phyloP scores from a whole-genome alignment of 2,113 vertebrate genomes.

The Pangasianodon hypophthalmus region DNA sequence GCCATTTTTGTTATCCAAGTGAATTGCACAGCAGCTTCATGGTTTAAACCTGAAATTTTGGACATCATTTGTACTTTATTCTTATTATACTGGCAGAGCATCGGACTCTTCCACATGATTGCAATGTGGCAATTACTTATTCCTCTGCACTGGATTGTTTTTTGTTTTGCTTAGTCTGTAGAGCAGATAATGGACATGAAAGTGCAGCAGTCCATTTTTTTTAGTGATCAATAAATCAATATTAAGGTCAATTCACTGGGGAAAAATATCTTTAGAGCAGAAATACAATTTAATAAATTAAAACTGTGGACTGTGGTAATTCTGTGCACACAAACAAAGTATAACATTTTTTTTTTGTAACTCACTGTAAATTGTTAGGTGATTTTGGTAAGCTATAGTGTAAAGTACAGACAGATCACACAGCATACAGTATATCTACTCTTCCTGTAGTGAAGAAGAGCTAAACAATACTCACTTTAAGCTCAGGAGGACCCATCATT shows the following conservation, averaged over 20 bases:
- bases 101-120: not conserved
- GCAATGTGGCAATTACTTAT: conserved; percentile 23
- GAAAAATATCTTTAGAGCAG: not conserved
- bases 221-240: not conserved
- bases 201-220: not conserved
- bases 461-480: conserved; percentile 37
- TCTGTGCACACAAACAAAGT: not conserved
- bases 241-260: not conserved
- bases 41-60: conserved; percentile 12
- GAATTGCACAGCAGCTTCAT: not conserved
- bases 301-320: not conserved
- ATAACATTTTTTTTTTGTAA: not conserved
- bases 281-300: not conserved
- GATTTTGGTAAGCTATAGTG: not conserved
- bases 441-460: conserved; percentile 7
- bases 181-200: conserved; percentile 26
- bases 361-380: not conserved
- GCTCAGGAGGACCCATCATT: conserved; percentile 32
- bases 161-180: conserved; percentile 10
- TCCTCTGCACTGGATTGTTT: not conserved
- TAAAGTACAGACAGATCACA: not conserved
- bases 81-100: not conserved
- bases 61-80: conserved; percentile 28
- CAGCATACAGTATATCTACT: not conserved
- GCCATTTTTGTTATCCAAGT: conserved; percentile 20